Evolutionary conservation across 2,113 vertebrate species (phyloP), one percentile per base, ranked within the genome.

Genomic region (Typhlomys cinereus): DNA sequence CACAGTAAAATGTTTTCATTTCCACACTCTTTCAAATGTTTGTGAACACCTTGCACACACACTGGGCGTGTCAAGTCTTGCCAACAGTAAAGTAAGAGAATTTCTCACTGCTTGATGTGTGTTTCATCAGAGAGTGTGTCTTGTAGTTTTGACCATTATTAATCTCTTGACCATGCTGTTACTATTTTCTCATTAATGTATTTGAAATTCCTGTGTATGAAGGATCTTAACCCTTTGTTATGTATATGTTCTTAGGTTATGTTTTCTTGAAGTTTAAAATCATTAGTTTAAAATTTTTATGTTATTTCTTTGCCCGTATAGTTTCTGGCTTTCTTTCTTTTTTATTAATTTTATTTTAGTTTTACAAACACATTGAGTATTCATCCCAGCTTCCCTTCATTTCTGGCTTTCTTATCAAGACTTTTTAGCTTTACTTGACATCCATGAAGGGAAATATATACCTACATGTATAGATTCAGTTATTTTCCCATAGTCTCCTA

Each of bases 301-400:
- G 5, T 39, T 62, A 64, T 48, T 9, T 85, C 36, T 61, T 76
- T 69, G n/a, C 4, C 71, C 31, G 31, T 41, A 61, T 71, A 4
- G n/a, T 64, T 80, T 80, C 64, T 92, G 83, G 44, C 44, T 80
- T 80, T 92, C 36, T 57, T 29, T n/a, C n/a, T n/a, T n/a, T n/a
- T n/a, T n/a, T n/a, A n/a, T n/a, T n/a, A n/a, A n/a, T n/a, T n/a
- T n/a, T n/a, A n/a, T n/a, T n/a, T n/a, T n/a, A n/a, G n/a, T n/a
- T n/a, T n/a, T n/a, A n/a, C n/a, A n/a, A n/a, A n/a, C n/a, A n/a
- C n/a, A n/a, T n/a, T n/a, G n/a, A n/a, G n/a, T n/a, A n/a, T n/a
- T n/a, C n/a, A n/a, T n/a, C n/a, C n/a, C n/a, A n/a, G n/a, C n/a
- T n/a, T n/a, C n/a, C n/a, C n/a, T n/a, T n/a, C n/a, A n/a, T 64